phyloP scores from a whole-genome alignment of 2,888 invertebrate species.

The Ophion costatus region DNA sequence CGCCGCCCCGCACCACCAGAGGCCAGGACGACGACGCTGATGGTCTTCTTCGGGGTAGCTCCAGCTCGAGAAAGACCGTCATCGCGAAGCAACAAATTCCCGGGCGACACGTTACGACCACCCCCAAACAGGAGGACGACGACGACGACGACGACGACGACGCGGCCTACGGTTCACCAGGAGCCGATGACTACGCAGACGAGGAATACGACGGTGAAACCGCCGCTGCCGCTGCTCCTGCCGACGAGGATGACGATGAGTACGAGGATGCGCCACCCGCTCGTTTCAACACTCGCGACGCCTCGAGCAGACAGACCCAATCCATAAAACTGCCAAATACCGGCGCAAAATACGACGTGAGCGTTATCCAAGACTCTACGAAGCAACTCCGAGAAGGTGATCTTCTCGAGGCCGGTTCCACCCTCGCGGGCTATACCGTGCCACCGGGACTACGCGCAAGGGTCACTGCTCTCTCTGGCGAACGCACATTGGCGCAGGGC shows the following conservation, averaged over 20 bases:
- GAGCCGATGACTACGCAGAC: slow-evolving; percentile 84
- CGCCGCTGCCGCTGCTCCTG: slow-evolving; percentile 68
- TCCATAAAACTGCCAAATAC: slow-evolving; percentile 86
- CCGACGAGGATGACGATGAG: slow-evolving; percentile 84
- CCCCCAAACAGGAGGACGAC: slow-evolving; percentile 41
- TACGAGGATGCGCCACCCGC: slow-evolving; percentile 73
- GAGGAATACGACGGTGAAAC: slow-evolving; percentile 84
- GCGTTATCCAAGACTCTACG: slow-evolving; percentile 87
- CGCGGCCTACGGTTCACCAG: slow-evolving; percentile 35
- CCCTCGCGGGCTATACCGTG: slow-evolving; percentile 89
- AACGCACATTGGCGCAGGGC: slow-evolving; percentile 84
- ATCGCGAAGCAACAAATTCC: slow-evolving; percentile 53
- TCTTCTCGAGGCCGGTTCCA: slow-evolving; percentile 87
- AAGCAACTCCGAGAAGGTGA: slow-evolving; percentile 84
- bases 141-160: slow-evolving; percentile 56
- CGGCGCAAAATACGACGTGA: slow-evolving; percentile 86
- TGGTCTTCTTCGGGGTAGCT: slow-evolving; percentile 69
- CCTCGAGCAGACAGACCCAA: slow-evolving; percentile 85
- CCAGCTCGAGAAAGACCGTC: slow-evolving; percentile 71
- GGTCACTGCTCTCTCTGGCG: slow-evolving; percentile 87
- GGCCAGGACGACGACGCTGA: slow-evolving; percentile 10
- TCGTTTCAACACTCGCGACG: slow-evolving; percentile 65
- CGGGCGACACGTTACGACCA: slow-evolving; percentile 46
- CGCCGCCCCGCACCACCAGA: slow-evolving; percentile 13
- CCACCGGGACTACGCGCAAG: slow-evolving; percentile 89